These are phyloP conservation scores for Psephotus haematonotus DNA, from an alignment of 2,113 vertebrate species.

Conservation along the genomic window DNA sequence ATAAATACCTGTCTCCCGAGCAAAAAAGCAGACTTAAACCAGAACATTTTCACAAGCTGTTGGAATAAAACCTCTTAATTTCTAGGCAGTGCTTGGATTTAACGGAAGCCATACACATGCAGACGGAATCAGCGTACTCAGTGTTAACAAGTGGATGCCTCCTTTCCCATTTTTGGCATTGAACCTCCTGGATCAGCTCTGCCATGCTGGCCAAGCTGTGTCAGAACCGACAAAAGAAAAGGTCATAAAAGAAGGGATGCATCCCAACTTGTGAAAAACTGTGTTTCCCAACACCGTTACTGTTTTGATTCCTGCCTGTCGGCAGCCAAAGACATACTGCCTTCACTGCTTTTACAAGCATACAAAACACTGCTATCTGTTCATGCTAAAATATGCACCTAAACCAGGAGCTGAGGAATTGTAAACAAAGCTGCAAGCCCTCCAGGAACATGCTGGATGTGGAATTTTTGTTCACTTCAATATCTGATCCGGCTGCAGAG, in stretches of 20 bases:
- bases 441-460: neutral
- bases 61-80: neutral
- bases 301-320: neutral
- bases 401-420: neutral
- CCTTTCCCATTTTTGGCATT: neutral
- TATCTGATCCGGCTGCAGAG: neutral
- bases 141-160: neutral
- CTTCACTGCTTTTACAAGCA: neutral
- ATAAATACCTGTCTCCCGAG: neutral
- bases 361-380: neutral
- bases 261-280: neutral
- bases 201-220: neutral
- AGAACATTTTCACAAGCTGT: neutral
- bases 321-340: neutral
- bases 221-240: neutral
- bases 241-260: neutral
- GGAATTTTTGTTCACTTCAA: neutral
- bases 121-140: neutral
- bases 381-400: neutral
- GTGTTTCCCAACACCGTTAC: neutral
- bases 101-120: neutral
- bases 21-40: neutral
- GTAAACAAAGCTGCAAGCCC: slow-evolving; percentile 14
- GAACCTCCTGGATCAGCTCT: neutral
- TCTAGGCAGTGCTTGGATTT: neutral